Evolutionary conservation across 2,888 invertebrate species (phyloP), one percentile per base, ranked within the genome.

Genomic region (Ecliptopera silaceata): DNA sequence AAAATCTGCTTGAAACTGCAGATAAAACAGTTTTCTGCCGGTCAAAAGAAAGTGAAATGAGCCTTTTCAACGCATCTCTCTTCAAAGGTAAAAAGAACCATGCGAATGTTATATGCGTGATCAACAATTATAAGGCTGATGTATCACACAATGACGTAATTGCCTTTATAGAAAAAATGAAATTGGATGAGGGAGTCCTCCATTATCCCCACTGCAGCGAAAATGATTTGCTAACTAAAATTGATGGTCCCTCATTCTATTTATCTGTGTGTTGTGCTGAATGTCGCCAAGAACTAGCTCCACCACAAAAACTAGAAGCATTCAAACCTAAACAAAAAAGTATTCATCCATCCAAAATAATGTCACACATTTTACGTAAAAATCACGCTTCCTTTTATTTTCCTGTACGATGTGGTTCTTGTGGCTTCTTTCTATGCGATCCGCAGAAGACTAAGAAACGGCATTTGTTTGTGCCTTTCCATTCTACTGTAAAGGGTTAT

Each of bases 141-240:
- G 42, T 57, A 12, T 48, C 57, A 17, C 57, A 57, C 32, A 13
- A 12, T 10, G 57, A 52, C n/a, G 52, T 48, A 4, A 44, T 57
- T 3, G 15, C 22, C 4, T 57, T 52, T 15, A 39, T 52, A 12
- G 43, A 57, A 31, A 48, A 17, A 34, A 48, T 52, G 29, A 39
- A 48, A 57, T 17, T 4, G 18, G 57, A 57, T 26, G 48, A 34
- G 34, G 57, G 47, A 11, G 18, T 39, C 26, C 39, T 57, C 11
- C 52, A 57, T 26, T 48, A 52, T 39, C 43, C 57, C 4, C 48
- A 52, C 13, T 57, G 57, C 44, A 48, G 48, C n/a, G 57, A 57
- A 26, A 57, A 48, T 26, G 38, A n/a, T 0, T 57, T 5, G 2
- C 42, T 57, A 8, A 48, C 43, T 8, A 52, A 52, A 57, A 48